phyloP scores from a whole-genome alignment of 37 sponge, comb jelly and placozoan genomes.

The Cladorhizidae sp. region DNA sequence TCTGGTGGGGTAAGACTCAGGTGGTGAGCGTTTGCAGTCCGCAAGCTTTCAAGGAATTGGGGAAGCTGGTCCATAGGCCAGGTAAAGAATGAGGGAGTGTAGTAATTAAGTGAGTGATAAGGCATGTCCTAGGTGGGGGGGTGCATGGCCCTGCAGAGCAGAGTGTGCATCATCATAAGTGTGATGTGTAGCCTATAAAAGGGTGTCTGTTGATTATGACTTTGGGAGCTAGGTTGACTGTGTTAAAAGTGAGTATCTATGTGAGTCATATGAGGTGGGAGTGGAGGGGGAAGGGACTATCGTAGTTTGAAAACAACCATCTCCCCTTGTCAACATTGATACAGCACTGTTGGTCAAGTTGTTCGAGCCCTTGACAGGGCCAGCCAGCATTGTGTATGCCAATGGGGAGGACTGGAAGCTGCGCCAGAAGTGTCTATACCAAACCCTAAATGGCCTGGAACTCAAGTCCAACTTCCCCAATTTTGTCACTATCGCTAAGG shows the following conservation, averaged over 20 bases:
- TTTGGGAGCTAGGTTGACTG: too few relatives aligned
- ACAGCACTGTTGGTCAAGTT: constrained; percentile 29
- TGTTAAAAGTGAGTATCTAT: too few relatives aligned
- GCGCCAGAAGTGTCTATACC: constrained; percentile 24
- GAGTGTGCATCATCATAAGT: too few relatives aligned
- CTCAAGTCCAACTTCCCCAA: constrained; percentile 39
- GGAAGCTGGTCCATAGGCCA: constrained; percentile 73
- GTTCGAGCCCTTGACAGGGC: constrained; percentile 59
- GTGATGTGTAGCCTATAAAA: too few relatives aligned
- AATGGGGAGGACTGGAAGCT: constrained; percentile 51
- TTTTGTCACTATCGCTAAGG: constrained; percentile 47
- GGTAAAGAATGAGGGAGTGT: constrained; percentile 18
- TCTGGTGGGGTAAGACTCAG: constrained; percentile 66
- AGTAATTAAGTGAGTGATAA: too few relatives aligned
- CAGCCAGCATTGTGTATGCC: constrained; percentile 57
- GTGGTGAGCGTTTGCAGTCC: constrained; percentile 86
- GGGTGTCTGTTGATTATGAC: too few relatives aligned
- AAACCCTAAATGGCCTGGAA: constrained; percentile 30
- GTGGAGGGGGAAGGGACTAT: too few relatives aligned
- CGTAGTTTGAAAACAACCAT: too few relatives aligned
- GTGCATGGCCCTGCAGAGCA: too few relatives aligned
- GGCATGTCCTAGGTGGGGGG: too few relatives aligned
- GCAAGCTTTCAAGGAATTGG: constrained; percentile 69
- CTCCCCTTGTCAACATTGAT: too few relatives aligned
- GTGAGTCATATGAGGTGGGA: too few relatives aligned